Evolutionary conservation across 2,113 vertebrate species (phyloP).

Genomic region (Camelus bactrianus): DNA sequence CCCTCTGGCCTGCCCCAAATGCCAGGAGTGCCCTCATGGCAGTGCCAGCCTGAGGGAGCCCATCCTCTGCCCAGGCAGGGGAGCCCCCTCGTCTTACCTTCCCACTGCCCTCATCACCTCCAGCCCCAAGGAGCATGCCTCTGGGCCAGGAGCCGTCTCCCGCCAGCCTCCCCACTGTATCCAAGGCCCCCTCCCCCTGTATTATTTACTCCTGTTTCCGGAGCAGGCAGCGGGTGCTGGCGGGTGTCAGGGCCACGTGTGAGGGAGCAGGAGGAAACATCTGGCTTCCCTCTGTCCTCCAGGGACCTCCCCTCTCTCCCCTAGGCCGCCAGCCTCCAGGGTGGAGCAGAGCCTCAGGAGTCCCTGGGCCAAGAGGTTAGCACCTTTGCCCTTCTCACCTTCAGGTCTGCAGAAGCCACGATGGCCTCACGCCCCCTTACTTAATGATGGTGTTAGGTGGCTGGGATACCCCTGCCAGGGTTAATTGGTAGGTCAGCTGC

Average conservation of each 20-base stretch:
- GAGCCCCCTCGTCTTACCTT: not conserved
- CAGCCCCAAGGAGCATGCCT: not conserved
- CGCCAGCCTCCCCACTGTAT: not conserved
- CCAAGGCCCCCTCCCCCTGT: not conserved
- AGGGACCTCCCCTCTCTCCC: not conserved
- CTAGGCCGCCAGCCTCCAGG: not conserved
- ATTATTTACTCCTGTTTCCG: conserved; percentile 80
- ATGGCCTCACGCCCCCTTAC: not conserved
- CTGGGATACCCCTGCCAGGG: conserved; percentile 38
- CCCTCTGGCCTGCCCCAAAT: not conserved
- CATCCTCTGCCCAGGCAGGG: not conserved
- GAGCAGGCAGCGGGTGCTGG: conserved; percentile 15
- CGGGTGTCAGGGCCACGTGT: conserved; percentile 66
- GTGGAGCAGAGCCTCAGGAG: not conserved
- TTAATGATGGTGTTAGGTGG: conserved; percentile 68
- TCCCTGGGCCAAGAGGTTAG: not conserved
- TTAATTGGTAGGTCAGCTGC: conserved; percentile 74
- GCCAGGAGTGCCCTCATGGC: not conserved
- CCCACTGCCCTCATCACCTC: not conserved
- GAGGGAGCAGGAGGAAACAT: conserved; percentile 79
- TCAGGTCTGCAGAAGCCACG: not conserved
- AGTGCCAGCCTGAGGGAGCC: not conserved
- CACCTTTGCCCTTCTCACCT: conserved; percentile 37
- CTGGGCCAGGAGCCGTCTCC: not conserved
- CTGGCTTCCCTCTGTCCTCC: conserved; percentile 71